Base-by-base conservation (phyloP, 1,140 invertebrate genomes). In the Listronotus oregonensis region DNA sequence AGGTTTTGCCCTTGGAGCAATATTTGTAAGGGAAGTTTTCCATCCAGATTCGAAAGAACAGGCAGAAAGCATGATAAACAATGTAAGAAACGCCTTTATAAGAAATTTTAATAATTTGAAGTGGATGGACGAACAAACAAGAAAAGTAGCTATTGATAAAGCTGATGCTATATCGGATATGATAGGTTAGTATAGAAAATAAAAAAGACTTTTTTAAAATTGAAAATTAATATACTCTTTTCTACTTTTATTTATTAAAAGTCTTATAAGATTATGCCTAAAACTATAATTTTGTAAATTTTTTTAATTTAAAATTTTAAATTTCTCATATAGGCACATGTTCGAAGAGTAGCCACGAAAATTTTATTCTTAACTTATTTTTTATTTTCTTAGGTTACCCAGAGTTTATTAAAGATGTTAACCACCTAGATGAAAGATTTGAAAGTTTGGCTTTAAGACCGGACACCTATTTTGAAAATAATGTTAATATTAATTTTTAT, bases 1-100 rank as follows among this genome's bases (percentile, higher is more conserved):
- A 84, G 87, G 94, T 6, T 97, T 97, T 79, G 95, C 96, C 0
- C 86, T 97, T n/a, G 95, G 95, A 0, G 93, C 95, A 0, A 94
- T 97, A 85, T 98, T 97, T 75, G 94, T 98, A 0, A 83, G 92
- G 8, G 91, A 96, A 79, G 89, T 89, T 0, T 96, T 96, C 75
- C 85, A 93, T 61, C 87, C 88, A 0, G 85, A 90, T 57, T 90
- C 91, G 0, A 95, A 95, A 80, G 83, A 85, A 0, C 81, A 94
- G 85, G 94, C 92, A 0, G 90, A 94, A 80, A 82, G 89, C 34
- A 97, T 97, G 95, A 96, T 97, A 14, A 85, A 90, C 67, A 87
- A 92, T 73, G 88, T 98, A 1, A 83, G 92, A 18, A 84, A 85
- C 31, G 93, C 95, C 0, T 97, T 97, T 77, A 93, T 91, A 71